Evolutionary conservation across 2,113 vertebrate species (phyloP).

Genomic region (Phaethornis superciliosus): DNA sequence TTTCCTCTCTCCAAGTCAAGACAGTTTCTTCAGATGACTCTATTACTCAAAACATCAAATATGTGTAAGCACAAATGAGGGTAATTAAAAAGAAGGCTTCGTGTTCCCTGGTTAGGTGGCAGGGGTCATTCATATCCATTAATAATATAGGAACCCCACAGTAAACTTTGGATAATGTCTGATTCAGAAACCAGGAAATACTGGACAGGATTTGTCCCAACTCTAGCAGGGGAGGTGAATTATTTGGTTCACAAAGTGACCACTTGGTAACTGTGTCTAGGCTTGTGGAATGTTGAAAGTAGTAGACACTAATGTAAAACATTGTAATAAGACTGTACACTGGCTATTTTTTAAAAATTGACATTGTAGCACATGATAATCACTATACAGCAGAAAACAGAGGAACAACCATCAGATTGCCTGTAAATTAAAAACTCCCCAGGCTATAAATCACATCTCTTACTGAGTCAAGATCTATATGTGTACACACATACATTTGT

Average conservation of each 20-base stretch:
- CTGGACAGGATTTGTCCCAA: rapidly evolving
- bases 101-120: background rate
- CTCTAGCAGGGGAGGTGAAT: background rate
- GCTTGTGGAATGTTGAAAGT: background rate
- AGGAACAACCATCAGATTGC: background rate
- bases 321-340: background rate
- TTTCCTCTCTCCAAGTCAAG: background rate
- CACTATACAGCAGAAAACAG: background rate
- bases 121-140: background rate
- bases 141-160: background rate
- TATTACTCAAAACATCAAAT: background rate
- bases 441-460: background rate
- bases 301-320: background rate
- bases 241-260: background rate
- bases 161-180: background rate
- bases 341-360: background rate
- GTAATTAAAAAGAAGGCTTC: rapidly evolving
- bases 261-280: background rate
- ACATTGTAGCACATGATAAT: background rate
- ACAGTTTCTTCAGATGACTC: background rate
- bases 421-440: background rate
- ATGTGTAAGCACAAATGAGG: background rate
- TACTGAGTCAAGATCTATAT: background rate
- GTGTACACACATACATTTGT: background rate
- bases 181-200: background rate